phyloP scores from a whole-genome alignment of 2,888 invertebrate species.

The Corbicula japonica region DNA sequence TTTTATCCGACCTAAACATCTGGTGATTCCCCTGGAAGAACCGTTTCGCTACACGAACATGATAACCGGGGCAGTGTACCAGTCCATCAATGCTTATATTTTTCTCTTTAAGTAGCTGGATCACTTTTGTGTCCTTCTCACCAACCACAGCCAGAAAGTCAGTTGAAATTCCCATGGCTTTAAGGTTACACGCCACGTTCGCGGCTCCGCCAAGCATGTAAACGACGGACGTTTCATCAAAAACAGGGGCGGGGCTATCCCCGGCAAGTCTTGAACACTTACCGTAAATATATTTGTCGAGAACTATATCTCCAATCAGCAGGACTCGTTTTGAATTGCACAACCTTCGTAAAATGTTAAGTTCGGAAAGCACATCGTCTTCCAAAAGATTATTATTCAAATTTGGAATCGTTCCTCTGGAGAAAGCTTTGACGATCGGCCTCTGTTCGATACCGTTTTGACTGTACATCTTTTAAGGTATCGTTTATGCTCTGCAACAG shows the following conservation, averaged over 20 bases:
- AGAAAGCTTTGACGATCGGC: no score
- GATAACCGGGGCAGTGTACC: constrained; percentile 10
- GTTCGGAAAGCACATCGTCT: no score
- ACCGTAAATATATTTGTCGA: constrained; percentile 33
- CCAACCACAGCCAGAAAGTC: constrained; percentile 41
- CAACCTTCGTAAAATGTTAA: no score
- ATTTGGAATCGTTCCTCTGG: no score
- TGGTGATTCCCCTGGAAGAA: no score
- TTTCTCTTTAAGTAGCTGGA: constrained; percentile 1
- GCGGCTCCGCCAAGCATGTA: constrained; percentile 36
- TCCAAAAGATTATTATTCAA: no score
- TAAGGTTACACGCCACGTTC: constrained; percentile 31
- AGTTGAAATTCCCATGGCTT: constrained; percentile 19
- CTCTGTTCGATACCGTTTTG: no score
- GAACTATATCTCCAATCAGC: constrained; percentile 33
- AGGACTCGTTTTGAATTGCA: no score
- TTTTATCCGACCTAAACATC: no score
- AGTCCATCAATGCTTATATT: not conserved
- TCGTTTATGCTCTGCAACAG: no score
- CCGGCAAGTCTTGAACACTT: constrained; percentile 25
- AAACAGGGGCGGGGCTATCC: constrained; percentile 38
- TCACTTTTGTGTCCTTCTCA: not conserved
- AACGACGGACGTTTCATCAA: constrained; percentile 1
- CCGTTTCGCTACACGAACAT: constrained; percentile 19
- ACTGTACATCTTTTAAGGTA: no score